These are phyloP conservation scores for Atta cephalotes DNA, from an alignment of 1,140 invertebrate species.

Conservation along the genomic window DNA sequence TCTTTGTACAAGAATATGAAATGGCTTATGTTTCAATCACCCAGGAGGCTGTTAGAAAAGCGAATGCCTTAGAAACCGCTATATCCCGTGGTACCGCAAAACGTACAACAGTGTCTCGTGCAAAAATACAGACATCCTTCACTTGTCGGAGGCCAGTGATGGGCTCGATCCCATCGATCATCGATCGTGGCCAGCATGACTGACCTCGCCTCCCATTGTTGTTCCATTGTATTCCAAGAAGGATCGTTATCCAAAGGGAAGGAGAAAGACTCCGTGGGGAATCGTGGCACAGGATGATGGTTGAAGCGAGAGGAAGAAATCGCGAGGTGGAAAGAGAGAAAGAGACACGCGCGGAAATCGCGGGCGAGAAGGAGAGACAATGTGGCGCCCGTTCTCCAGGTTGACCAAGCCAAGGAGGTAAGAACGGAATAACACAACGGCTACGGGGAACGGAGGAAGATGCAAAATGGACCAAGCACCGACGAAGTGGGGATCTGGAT, in stretches of 20 bases:
- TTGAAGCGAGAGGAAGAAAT: slow-evolving; percentile 42
- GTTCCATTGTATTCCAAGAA: slow-evolving; percentile 27
- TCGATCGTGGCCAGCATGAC: slow-evolving; percentile 40
- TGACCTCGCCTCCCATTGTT: slow-evolving; percentile 50
- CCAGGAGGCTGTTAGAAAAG: background rate
- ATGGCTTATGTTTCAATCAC: background rate
- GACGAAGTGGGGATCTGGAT: slow-evolving; percentile 85
- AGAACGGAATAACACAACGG: slow-evolving; percentile 27
- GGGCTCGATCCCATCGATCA: slow-evolving; percentile 46
- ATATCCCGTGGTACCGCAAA: background rate
- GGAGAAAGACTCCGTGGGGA: slow-evolving; percentile 31
- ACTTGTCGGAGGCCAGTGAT: slow-evolving; percentile 28
- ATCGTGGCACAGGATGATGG: background rate
- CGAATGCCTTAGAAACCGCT: slow-evolving; percentile 44
- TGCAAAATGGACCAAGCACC: slow-evolving; percentile 80
- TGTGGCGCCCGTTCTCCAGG: slow-evolving; percentile 71
- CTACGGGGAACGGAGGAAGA: slow-evolving; percentile 69
- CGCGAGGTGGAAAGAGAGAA: slow-evolving; percentile 66
- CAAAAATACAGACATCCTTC: slow-evolving; percentile 33
- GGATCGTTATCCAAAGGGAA: slow-evolving; percentile 10
- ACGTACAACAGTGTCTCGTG: background rate
- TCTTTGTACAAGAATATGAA: background rate
- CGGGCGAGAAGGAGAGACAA: slow-evolving; percentile 64
- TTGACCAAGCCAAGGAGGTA: slow-evolving; percentile 50
- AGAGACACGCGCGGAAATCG: slow-evolving; percentile 57